phyloP scores from a whole-genome alignment of 2,113 vertebrate genomes.

The Odobenus rosmarus region DNA sequence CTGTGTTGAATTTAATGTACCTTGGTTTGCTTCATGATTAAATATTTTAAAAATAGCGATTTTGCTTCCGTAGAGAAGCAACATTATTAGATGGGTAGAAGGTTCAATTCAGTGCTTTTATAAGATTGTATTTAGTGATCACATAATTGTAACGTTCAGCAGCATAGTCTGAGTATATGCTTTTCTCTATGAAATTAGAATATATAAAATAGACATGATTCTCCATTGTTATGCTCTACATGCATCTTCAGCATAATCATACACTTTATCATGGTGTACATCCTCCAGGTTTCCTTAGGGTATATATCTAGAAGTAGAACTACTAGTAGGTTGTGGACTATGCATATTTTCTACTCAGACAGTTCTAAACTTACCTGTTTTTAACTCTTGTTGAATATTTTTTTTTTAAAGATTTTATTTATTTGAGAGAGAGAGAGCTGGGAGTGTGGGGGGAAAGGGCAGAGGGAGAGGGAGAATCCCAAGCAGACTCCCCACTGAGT shows the following conservation, averaged over 20 bases:
- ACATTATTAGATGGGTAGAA: background rate
- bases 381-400: conserved; percentile 17
- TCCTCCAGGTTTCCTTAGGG: background rate
- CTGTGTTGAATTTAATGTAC: conserved; percentile 22
- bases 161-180: background rate
- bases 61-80: conserved; percentile 26
- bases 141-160: conserved; percentile 40
- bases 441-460: background rate
- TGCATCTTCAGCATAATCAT: background rate
- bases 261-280: conserved; percentile 7
- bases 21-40: conserved; percentile 25
- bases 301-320: background rate
- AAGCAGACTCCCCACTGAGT: background rate
- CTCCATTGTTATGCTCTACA: background rate
- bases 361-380: conserved; percentile 11
- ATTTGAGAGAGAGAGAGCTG: background rate
- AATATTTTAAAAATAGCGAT: conserved; percentile 20
- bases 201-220: background rate
- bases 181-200: conserved; percentile 47
- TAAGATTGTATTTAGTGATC: conserved; percentile 42
- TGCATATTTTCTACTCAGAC: background rate
- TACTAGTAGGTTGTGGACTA: background rate
- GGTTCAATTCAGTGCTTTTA: background rate
- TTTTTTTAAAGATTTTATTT: background rate
- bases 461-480: background rate